phyloP scores from a whole-genome alignment of 2,888 invertebrate genomes.

The Drosophila putrida region DNA sequence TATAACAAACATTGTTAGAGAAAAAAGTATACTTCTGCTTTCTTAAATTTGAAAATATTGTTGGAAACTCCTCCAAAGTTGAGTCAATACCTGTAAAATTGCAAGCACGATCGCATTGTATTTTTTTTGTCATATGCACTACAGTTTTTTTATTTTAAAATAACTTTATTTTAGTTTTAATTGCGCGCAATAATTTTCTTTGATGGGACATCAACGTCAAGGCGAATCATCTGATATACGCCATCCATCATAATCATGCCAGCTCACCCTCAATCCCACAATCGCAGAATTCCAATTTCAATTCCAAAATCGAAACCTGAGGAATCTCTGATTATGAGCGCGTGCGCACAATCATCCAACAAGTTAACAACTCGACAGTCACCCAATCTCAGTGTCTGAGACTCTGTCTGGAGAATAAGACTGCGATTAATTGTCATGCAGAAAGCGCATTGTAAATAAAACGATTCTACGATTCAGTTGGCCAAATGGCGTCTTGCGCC shows the following conservation, averaged over 20 bases:
- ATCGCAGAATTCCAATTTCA: constrained; percentile 13
- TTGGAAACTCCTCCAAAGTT: constrained; percentile 17
- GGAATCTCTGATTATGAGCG: constrained; percentile 73
- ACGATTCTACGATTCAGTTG: constrained; percentile 70
- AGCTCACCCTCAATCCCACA: constrained; percentile 40
- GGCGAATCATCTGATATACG: constrained; percentile 75
- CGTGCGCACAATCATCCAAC: constrained; percentile 75
- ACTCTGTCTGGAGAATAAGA: too few relatives aligned
- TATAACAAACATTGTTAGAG: neutral
- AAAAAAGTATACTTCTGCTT: neutral
- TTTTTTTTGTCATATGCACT: constrained; percentile 48
- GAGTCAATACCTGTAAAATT: constrained; percentile 30
- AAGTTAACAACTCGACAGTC: constrained; percentile 28
- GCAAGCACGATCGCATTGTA: constrained; percentile 17
- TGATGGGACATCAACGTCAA: constrained; percentile 80
- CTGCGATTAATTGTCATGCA: constrained; percentile 68
- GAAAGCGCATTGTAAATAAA: constrained; percentile 73
- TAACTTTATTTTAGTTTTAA: constrained; percentile 79
- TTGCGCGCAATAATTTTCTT: constrained; percentile 80
- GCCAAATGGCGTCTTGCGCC: constrained; percentile 78
- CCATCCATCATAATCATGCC: constrained; percentile 73
- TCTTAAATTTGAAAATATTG: neutral
- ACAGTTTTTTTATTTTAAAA: constrained; percentile 48
- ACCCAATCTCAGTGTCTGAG: constrained; percentile 12
- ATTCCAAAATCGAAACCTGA: constrained; percentile 39